Percentiles rank a stretch among this genome's conserved stretches.
Evolutionary conservation across 2,113 vertebrate species (phyloP).

Genomic region (Asarcornis scutulata): DNA sequence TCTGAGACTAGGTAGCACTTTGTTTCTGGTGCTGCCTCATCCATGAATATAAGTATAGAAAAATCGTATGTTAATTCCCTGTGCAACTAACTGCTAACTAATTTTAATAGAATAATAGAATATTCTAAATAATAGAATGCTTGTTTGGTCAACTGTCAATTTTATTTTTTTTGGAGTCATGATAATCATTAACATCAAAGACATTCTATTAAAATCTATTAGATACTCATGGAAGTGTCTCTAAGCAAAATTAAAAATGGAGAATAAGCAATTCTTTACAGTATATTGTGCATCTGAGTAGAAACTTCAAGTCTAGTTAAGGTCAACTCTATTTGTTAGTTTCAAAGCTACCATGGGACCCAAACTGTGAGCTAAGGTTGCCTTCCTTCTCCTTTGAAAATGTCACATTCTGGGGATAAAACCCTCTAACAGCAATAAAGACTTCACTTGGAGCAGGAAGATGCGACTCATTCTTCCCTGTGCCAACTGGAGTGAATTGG

Average conservation of each 20-base stretch:
- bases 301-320: background rate
- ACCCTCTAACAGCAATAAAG: background rate
- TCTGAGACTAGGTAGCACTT: conserved; percentile 71
- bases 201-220: background rate
- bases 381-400: background rate
- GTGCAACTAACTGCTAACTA: background rate
- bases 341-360: background rate
- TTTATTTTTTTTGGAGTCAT: background rate
- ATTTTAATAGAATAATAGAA: background rate
- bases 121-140: background rate
- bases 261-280: background rate
- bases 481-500: background rate
- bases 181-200: background rate
- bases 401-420: background rate
- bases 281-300: background rate
- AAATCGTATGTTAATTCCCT: background rate
- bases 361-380: background rate
- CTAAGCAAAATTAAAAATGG: background rate
- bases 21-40: background rate
- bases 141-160: background rate
- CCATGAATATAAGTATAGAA: background rate
- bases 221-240: background rate
- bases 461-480: background rate
- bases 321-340: background rate
- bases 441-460: conserved; percentile 22